Evolutionary conservation across 2,113 vertebrate genomes (phyloP).

Genomic region (Syrrhaptes paradoxus): DNA sequence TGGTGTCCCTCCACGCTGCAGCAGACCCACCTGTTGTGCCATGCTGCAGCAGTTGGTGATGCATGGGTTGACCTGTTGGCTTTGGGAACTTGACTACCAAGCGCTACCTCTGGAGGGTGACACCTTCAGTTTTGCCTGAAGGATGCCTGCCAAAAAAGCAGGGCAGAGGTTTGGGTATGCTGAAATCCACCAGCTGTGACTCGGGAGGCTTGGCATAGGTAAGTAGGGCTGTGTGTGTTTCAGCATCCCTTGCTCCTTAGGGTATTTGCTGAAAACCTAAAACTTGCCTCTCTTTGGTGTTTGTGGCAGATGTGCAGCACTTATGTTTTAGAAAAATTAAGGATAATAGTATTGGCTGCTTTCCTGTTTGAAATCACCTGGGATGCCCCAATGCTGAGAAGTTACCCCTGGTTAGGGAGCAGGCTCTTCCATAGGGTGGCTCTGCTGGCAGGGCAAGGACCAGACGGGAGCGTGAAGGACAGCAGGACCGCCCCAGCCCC

Average conservation of each 20-base stretch:
- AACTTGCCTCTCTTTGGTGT: not conserved
- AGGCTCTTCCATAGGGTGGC: not conserved
- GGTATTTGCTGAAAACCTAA: not conserved
- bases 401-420: not conserved
- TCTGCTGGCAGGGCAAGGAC: not conserved
- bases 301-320: not conserved
- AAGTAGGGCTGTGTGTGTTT: not conserved
- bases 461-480: not conserved
- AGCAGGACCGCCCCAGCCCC: not conserved
- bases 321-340: not conserved
- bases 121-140: not conserved
- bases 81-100: not conserved
- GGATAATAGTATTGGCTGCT: too few relatives aligned
- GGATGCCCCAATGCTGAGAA: not conserved
- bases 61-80: not conserved
- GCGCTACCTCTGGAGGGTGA: not conserved
- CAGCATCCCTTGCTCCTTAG: not conserved
- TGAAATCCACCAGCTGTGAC: not conserved
- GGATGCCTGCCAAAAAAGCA: not conserved
- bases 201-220: rapidly evolving
- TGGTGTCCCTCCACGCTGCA: not conserved
- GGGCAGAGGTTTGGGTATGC: not conserved
- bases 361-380: not conserved
- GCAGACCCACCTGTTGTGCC: rapidly evolving
- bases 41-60: rapidly evolving